Conservation (phyloP, 2,113 vertebrate genomes). For the Pontoporia blainvillei region DNA sequence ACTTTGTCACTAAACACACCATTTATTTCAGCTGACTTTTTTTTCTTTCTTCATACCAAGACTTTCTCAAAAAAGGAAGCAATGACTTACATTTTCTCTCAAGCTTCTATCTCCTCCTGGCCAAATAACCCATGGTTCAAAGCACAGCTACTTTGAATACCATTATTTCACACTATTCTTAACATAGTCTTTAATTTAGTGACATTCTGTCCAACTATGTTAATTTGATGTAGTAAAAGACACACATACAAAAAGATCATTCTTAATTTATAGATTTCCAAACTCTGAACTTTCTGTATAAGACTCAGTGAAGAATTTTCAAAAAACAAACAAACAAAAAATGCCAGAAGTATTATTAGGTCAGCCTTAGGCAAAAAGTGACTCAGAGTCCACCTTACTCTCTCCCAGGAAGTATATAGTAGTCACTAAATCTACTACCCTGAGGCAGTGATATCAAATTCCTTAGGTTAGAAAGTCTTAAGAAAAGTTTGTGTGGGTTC, state of each 20-base stretch:
- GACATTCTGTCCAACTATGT: neutral
- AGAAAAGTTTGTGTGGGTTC: neutral
- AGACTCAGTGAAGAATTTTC: neutral
- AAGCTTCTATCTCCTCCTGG: neutral
- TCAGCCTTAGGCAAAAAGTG: constrained; percentile 10
- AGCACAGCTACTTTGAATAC: neutral
- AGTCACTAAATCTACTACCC: neutral
- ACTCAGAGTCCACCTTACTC: neutral
- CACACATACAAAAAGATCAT: neutral
- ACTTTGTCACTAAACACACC: neutral
- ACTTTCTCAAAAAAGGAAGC: neutral
- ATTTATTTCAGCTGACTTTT: neutral
- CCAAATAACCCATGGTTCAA: neutral
- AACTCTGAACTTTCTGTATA: neutral
- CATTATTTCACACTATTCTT: neutral
- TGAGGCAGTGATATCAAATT: neutral
- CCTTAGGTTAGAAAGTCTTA: neutral
- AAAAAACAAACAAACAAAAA: neutral
- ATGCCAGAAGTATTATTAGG: neutral
- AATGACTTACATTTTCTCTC: neutral
- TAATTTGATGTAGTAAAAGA: neutral
- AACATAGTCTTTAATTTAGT: neutral
- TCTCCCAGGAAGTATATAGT: neutral
- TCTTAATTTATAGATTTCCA: neutral
- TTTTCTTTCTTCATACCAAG: neutral